Evolutionary conservation across 2,888 invertebrate genomes (phyloP), one percentile per base, ranked within the genome.

Genomic region (Carterocephalus palaemon): DNA sequence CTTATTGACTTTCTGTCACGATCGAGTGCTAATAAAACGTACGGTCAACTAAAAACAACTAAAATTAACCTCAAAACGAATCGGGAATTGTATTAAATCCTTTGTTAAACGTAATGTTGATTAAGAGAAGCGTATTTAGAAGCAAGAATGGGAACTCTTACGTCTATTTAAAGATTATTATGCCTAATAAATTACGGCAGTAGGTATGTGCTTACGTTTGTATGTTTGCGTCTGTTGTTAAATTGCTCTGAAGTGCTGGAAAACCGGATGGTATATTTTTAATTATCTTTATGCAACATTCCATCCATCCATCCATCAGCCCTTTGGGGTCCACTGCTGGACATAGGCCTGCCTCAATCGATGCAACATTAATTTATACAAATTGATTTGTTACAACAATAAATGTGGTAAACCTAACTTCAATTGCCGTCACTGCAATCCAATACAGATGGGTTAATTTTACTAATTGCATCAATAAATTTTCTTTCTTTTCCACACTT

Each of bases 81-180:
- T 12, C 19, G 9, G n/a, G 29, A 43, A 22, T 15, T 9, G 39
- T 31, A 22, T 39, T 10, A 29, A 31, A 2, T 7, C 17, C 28
- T 13, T 29, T 36, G 36, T 37, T 29, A 15, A 22, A 26, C 8
- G 12, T n/a, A 26, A 16, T 28, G 22, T 12, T 31, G 43, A 37
- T 43, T 29, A 36, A 36, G 17, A 15, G 13, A 41, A 42, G 33
- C 34, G 22, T 15, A 36, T 37, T 23, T 23, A 37, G 36, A 16
- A 26, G 23, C 43, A 31, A 43, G 29, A 43, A 43, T 43, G 29
- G 23, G 16, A 43, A 31, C 23, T 37, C 29, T 43, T 31, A 23
- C 17, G 23, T 43, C 43, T 43, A 43, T 43, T 43, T 43, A 43
- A 43, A 43, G 42, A 43, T 43, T 43, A 43, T 37, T 43, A 43